Percentiles rank a stretch among this genome's conserved stretches.
These are phyloP conservation scores for Eurytoma adleriae DNA, from an alignment of 2,888 invertebrate genomes.

Conservation along the genomic window DNA sequence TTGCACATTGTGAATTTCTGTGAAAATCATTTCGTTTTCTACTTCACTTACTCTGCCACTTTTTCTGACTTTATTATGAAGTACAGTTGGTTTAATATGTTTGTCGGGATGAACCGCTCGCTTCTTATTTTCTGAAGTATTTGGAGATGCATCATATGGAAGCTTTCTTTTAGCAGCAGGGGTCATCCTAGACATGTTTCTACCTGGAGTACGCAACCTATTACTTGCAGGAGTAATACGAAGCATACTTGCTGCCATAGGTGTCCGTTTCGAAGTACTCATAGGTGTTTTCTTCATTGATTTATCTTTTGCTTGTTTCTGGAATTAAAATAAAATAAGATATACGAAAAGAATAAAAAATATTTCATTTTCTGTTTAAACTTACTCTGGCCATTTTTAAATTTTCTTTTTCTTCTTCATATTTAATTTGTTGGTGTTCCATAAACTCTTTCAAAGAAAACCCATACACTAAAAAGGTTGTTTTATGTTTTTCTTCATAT, in stretches of 20 bases:
- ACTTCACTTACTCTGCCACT: slow-evolving; percentile 62
- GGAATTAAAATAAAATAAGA: slow-evolving; percentile 75
- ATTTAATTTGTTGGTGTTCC: slow-evolving; percentile 80
- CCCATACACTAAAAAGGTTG: slow-evolving; percentile 81
- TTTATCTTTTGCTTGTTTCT: slow-evolving; percentile 77
- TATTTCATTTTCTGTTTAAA: slow-evolving; percentile 27
- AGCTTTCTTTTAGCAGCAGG: slow-evolving; percentile 68
- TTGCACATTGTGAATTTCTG: neutral
- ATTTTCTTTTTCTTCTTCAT: slow-evolving; percentile 78
- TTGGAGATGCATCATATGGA: slow-evolving; percentile 66
- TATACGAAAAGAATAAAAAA: slow-evolving; percentile 11
- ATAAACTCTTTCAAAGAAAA: slow-evolving; percentile 81
- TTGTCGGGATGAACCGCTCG: slow-evolving; percentile 63
- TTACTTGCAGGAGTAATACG: slow-evolving; percentile 61
- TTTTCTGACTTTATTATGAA: slow-evolving; percentile 61
- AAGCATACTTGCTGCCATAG: slow-evolving; percentile 62
- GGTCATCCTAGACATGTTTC: slow-evolving; percentile 49
- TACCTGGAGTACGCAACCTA: slow-evolving; percentile 52
- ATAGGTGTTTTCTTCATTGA: slow-evolving; percentile 68
- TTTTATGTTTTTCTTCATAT: slow-evolving; percentile 74
- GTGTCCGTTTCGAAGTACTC: slow-evolving; percentile 68
- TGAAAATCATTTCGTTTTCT: no score
- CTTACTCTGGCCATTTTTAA: slow-evolving; percentile 70
- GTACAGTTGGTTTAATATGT: slow-evolving; percentile 50
- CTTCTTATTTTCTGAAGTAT: slow-evolving; percentile 62